phyloP scores from a whole-genome alignment of 1,140 invertebrate genomes.

The fruit fly (Drosophila melanogaster) region DNA sequence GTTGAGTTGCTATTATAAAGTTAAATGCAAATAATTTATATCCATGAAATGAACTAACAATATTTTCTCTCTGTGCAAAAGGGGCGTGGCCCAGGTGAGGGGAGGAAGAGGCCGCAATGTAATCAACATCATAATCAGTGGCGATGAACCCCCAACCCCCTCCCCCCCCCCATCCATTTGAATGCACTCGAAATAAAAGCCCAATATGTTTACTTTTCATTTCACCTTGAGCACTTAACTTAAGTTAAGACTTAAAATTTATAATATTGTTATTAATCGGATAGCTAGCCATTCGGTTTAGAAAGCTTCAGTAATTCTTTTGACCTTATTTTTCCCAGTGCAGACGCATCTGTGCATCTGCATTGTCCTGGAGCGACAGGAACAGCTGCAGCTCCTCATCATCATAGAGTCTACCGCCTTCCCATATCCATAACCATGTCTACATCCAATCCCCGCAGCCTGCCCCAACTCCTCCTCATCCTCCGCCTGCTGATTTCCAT shows the following conservation, averaged over 20 bases:
- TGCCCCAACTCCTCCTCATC: neutral
- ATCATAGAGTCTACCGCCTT: conserved; percentile 23
- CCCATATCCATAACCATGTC: conserved; percentile 4
- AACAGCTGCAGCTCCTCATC: conserved; percentile 41
- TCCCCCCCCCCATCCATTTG: neutral
- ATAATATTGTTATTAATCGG: no score
- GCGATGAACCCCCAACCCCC: conserved; percentile 16
- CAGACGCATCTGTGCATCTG: conserved; percentile 40
- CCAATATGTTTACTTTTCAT: no score
- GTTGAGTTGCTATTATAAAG: no score
- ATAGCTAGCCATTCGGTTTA: no score
- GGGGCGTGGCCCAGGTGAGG: neutral
- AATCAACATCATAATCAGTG: conserved; percentile 68
- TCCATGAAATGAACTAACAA: neutral
- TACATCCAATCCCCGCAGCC: neutral
- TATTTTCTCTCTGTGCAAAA: neutral
- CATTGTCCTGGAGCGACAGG: conserved; percentile 59
- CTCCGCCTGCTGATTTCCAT: conserved; percentile 7
- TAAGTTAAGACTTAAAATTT: no score
- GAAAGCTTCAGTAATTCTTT: no score
- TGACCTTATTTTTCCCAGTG: conserved; percentile 2
- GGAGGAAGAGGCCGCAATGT: conserved; percentile 36
- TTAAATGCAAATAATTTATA: no score
- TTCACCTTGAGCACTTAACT: no score
- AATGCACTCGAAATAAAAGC: conserved; percentile 1